phyloP scores from a whole-genome alignment of 1,140 invertebrate species.

The Vanessa atalanta region DNA sequence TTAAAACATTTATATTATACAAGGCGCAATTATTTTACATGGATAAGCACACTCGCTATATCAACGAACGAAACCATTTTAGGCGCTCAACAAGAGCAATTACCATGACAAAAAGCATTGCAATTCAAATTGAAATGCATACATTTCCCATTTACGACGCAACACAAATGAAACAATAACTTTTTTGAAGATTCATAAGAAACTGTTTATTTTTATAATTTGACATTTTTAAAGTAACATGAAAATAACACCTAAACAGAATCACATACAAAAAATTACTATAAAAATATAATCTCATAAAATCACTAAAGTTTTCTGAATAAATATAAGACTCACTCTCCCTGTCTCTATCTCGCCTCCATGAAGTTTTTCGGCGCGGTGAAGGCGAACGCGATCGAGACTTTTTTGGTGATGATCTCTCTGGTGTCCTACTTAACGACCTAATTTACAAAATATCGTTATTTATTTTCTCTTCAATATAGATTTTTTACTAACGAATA shows the following conservation, averaged over 20 bases:
- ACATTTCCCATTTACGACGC: not conserved
- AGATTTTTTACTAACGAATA: too few species aligned
- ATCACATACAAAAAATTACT: not conserved
- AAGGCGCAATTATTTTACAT: too few species aligned
- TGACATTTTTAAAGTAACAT: too few species aligned
- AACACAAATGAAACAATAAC: not conserved
- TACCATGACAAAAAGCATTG: not conserved
- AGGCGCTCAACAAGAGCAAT: not conserved
- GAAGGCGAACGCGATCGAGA: conserved; percentile 83
- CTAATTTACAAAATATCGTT: conserved; percentile 48
- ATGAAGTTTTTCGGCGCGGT: conserved; percentile 55
- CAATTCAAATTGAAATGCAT: not conserved
- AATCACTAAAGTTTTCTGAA: not conserved
- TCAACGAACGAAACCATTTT: not conserved
- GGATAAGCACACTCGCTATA: not conserved
- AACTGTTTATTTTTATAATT: too few species aligned
- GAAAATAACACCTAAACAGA: too few species aligned
- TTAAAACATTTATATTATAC: too few species aligned
- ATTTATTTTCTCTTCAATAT: not conserved
- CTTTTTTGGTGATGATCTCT: conserved; percentile 75
- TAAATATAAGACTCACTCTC: conserved; percentile 48
- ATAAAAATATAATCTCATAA: not conserved
- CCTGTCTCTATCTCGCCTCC: conserved; percentile 70
- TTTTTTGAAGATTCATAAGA: too few species aligned
- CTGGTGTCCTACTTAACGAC: conserved; percentile 81